Base-by-base conservation (phyloP, 1,140 invertebrate genomes). In the Glossosoma conforme region DNA sequence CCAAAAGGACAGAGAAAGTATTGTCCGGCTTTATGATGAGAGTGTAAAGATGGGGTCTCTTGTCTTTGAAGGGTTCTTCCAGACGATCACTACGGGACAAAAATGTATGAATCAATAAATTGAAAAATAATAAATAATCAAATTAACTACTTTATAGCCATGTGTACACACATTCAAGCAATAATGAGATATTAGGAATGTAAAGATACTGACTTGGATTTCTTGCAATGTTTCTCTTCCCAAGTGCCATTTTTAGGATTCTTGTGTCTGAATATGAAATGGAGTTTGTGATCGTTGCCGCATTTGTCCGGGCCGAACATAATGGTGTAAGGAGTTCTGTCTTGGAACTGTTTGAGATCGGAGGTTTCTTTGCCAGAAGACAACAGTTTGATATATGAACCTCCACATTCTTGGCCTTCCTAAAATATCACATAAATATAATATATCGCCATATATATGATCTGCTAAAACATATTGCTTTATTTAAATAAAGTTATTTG, bases 271-370 rank as follows among this genome's bases (percentile, higher is more conserved):
- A 99, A 95, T 67, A 99, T 99, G 68, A 99, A 98, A 71, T 98
- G 97, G 41, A 97, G 74, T 81, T 98, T 97, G 61, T 89, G 83
- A 69, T 96, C 91, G 63, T 87, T 91, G 46, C 96, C 96, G 77
- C 97, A 99, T 71, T 98, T 99, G 75, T 99, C 97, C 8, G 97
- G 97, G 1, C 96, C 97, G 77, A 99, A 99, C 97, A 99, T 99
- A 61, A 98, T 93, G 2, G 91, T 91, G 70, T 97, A 98, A 0
- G 93, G 89, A 8, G 95, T 95, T 74, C 97, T 95, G 73, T 99
- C 94, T 67, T 93, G 82, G 68, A 98, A 96, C 54, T 85, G 76
- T 45, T 80, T 84, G 18, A 97, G 76, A 68, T 94, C 84, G 14
- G 81, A 68, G 30, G 82, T 79, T 33, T 83, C 77, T 54, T 66